Evolutionary conservation across 1,140 invertebrate genomes (phyloP).

Genomic region (Drosophila simulans): DNA sequence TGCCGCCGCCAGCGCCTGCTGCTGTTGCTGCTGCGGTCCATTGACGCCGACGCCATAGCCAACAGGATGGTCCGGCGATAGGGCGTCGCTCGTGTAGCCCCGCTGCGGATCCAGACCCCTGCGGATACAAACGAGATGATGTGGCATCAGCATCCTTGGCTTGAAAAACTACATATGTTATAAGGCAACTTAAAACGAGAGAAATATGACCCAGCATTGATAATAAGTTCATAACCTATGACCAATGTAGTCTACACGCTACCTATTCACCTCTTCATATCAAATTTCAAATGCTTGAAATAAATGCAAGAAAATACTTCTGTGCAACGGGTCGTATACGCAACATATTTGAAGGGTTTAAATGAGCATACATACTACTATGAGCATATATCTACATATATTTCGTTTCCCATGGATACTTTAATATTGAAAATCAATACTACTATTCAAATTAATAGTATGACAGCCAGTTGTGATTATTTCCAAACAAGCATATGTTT

Average conservation of each 20-base stretch:
- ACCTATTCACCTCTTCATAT: too few relatives aligned
- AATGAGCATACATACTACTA: too few relatives aligned
- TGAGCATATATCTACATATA: too few relatives aligned
- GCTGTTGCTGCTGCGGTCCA: constrained; percentile 54
- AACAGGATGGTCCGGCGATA: constrained; percentile 86
- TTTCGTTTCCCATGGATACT: too few relatives aligned
- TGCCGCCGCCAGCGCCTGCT: constrained; percentile 59
- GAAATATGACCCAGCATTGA: too few relatives aligned
- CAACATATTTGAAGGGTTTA: neutral
- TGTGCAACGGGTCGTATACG: neutral
- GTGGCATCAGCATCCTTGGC: constrained; percentile 7
- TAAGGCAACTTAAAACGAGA: too few relatives aligned
- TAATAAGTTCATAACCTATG: too few relatives aligned
- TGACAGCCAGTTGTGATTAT: too few relatives aligned
- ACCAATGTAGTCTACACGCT: too few relatives aligned
- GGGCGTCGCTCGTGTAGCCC: constrained; percentile 89
- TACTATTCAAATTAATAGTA: too few relatives aligned
- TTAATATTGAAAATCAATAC: too few relatives aligned
- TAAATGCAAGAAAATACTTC: neutral
- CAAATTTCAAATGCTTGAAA: neutral
- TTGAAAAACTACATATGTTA: neutral
- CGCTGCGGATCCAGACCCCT: constrained; percentile 88
- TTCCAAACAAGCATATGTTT: too few relatives aligned
- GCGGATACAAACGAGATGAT: neutral
- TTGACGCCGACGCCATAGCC: constrained; percentile 57